Percentiles rank a stretch among this genome's conserved stretches.
Evolutionary conservation across 1,140 invertebrate species (phyloP).

Genomic region (Ptiloglossa arizonensis): DNA sequence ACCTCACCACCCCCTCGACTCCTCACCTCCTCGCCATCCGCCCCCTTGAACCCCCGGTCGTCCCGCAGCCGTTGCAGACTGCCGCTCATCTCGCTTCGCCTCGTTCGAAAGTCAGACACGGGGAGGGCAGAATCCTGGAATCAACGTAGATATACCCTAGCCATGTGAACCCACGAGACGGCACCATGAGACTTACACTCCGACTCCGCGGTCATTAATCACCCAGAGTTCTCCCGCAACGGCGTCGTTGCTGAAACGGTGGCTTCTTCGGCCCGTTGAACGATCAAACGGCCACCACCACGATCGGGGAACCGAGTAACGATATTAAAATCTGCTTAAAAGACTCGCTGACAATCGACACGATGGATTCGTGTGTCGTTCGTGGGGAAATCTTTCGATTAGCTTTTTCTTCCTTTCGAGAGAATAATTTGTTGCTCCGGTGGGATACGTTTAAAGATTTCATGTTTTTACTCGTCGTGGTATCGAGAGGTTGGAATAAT

Average conservation of each 20-base stretch:
- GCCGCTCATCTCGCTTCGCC: constrained; percentile 47
- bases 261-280: constrained; percentile 66
- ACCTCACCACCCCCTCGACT: no score
- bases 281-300: constrained; percentile 38
- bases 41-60: no score
- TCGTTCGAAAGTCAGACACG: constrained; percentile 58
- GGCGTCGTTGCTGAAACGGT: constrained; percentile 62
- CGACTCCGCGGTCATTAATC: constrained; percentile 75
- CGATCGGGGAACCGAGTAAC: constrained; percentile 26
- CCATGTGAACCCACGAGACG: constrained; percentile 39
- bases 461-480: no score
- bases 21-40: no score
- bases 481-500: no score
- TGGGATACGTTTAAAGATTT: no score
- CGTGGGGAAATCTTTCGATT: no score
- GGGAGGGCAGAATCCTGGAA: constrained; percentile 48
- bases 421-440: no score
- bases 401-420: no score
- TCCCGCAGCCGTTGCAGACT: constrained; percentile 19
- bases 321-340: constrained; percentile 76
- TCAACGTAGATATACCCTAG: constrained; percentile 53
- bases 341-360: no score
- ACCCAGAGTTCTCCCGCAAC: constrained; percentile 65
- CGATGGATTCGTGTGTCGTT: no score
- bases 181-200: constrained; percentile 66